Base-by-base conservation (phyloP, 2,888 invertebrate species). In the Aradus depressus region DNA sequence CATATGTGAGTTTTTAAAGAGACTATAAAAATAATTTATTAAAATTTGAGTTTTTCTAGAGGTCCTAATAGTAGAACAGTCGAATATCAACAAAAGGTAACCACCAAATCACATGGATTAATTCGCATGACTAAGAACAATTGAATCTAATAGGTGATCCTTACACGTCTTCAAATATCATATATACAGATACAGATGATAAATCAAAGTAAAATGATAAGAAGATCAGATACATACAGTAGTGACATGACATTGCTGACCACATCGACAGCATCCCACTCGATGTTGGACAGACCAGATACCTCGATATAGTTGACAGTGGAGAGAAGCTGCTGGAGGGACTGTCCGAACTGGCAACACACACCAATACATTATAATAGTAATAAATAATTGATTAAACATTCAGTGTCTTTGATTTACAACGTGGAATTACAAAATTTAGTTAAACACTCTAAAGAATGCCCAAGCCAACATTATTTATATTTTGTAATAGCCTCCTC, bases 201-300 rank as follows among this genome's bases (percentile, higher is more conserved):
- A 5, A 19, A 39, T 23, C 4, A 39, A 39, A 4, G 25, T 3
- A 43, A 21, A 43, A 32, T 23, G 10, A 10, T 16, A 8, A 12
- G 5, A 26, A 19, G 12, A 34, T 52, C 42, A 34, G 37, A 43
- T 19, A 54, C 60, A 61, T 60, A 70, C 80, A 88, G 90, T 64
- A 84, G 81, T 0, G 76, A 73, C 77, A 96, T 76, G 49, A 96
- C 85, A 61, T 86, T 75, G 1, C 87, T 82, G 54, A 84, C 81
- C 1, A 91, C 78, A 64, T 85, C 83, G 0, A 86, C 81, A 1
- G 89, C 86, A 68, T 97, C 97, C 90, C 91, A 92, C 71, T 96
- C 96, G 1, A 95, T 77, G 65, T 87, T 88, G 0, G 82, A 81
- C 19, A 85, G 69, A 0, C 93, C 93, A 2, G 90, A 79, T 0